Evolutionary conservation across 1,140 invertebrate genomes (phyloP), one percentile per base, ranked within the genome.

Genomic region (Watersipora subatra): DNA sequence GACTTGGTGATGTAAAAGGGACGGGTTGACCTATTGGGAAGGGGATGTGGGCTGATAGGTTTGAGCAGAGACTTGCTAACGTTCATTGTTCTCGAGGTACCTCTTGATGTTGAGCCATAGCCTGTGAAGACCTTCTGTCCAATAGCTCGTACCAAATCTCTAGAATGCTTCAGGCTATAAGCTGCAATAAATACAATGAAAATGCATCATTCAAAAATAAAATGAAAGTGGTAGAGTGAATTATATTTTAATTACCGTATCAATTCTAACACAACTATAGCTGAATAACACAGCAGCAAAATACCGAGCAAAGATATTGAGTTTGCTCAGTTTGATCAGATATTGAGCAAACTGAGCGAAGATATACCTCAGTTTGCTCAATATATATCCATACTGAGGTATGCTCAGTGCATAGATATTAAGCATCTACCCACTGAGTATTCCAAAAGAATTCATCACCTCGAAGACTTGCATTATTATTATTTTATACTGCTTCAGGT

Each of bases 81-180:
- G 17, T 63, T 56, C 3, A 56, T 15, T 26, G 24, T 22, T 46
- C 15, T 20, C 2, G 57, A 2, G 57, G 12, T 64, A 28, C 29
- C 46, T n/a, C 27, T 17, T 7, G 61, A 17, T 12, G 15, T 24
- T 62, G 57, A 3, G 3, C 7, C 12, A 22, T n/a, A 22, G 7
- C 61, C 28, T 20, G 22, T 34, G 22, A 20, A 19, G 20, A 78
- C 75, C n/a, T 75, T 69, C 58, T 75, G 75, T 25, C 72, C 70
- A 61, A 78, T 78, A 19, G 76, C 74, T 29, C 75, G 69, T 64
- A 78, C 70, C 3, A 78, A 67, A 66, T 78, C 76, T n/a, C 76
- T 65, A 3, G 75, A 68, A 68, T 78, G 75, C 65, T 78, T 78
- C 57, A 78, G 67, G 61, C 71, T 76, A 69, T 72, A 78, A 7